phyloP scores from a whole-genome alignment of 2,797 vertebrate genomes.

The Acrocephalus scirpaceus region DNA sequence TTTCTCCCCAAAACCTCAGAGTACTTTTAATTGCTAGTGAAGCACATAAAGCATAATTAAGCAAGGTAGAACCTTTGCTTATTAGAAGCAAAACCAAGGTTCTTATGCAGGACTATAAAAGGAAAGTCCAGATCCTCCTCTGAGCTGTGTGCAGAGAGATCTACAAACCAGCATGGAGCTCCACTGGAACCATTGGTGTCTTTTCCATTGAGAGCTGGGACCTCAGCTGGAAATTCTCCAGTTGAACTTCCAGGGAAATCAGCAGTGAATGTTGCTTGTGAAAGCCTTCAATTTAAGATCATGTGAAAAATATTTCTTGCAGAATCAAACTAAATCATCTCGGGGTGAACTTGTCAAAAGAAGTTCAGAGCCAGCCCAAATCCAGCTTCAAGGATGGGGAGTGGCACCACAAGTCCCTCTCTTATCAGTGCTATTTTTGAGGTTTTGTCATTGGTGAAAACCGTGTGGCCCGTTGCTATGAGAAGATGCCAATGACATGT shows the following conservation, averaged over 20 bases:
- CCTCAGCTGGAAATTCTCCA: neutral
- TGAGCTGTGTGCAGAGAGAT: neutral
- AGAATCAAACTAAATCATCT: neutral
- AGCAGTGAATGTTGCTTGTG: neutral
- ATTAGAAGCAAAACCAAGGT: neutral
- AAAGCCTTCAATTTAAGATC: neutral
- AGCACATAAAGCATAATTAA: neutral
- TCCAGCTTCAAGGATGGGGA: neutral
- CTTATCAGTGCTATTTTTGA: neutral
- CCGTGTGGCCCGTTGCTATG: neutral
- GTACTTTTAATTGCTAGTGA: neutral
- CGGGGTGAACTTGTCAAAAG: neutral
- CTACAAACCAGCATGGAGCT: neutral
- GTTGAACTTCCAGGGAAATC: neutral
- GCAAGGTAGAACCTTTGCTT: neutral
- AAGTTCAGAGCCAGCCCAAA: neutral
- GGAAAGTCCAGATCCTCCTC: neutral
- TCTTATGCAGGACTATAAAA: neutral
- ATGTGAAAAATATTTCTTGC: neutral
- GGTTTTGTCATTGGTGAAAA: neutral
- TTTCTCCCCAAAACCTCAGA: neutral
- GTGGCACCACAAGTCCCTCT: neutral
- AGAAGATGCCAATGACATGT: neutral
- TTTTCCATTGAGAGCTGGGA: neutral
- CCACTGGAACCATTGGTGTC: rapidly evolving